Percentiles rank a stretch among this genome's conserved stretches.
These are phyloP conservation scores for Myodes glareolus DNA, from an alignment of 2,113 vertebrate genomes.

Conservation along the genomic window DNA sequence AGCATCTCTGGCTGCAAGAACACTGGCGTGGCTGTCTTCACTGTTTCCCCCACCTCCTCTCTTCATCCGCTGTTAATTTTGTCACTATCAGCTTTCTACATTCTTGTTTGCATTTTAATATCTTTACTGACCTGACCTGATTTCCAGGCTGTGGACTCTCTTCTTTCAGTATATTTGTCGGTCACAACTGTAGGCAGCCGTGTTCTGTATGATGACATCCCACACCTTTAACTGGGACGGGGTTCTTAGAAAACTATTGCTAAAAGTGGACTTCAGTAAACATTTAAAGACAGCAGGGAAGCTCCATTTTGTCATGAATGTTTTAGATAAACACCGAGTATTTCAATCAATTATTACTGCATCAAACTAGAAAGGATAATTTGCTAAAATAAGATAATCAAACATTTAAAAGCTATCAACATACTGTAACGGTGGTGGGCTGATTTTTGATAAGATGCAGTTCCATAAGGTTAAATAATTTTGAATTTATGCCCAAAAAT, in stretches of 20 bases:
- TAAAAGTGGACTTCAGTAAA: slow-evolving; percentile 23
- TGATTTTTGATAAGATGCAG: background rate
- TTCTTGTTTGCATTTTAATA: slow-evolving; percentile 31
- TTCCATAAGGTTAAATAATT: slow-evolving; percentile 51
- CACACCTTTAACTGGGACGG: background rate
- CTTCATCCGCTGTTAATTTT: background rate
- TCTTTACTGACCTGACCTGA: background rate
- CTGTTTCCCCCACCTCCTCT: background rate
- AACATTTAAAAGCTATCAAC: slow-evolving; percentile 25
- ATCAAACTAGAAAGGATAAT: slow-evolving; percentile 22
- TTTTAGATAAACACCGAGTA: slow-evolving; percentile 27
- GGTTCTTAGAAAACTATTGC: background rate
- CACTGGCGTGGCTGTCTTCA: background rate
- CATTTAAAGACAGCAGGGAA: background rate
- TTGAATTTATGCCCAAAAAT: slow-evolving; percentile 36
- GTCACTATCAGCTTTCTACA: background rate
- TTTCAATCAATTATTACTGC: background rate
- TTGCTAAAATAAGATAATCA: slow-evolving; percentile 47
- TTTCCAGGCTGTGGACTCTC: background rate
- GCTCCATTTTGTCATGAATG: background rate
- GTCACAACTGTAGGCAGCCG: background rate
- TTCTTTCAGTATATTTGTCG: background rate
- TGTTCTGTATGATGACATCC: background rate
- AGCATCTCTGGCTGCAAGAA: background rate
- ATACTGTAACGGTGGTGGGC: background rate